Evolutionary conservation across 2,113 vertebrate genomes (phyloP).

Genomic region (Dasyprocta punctata): DNA sequence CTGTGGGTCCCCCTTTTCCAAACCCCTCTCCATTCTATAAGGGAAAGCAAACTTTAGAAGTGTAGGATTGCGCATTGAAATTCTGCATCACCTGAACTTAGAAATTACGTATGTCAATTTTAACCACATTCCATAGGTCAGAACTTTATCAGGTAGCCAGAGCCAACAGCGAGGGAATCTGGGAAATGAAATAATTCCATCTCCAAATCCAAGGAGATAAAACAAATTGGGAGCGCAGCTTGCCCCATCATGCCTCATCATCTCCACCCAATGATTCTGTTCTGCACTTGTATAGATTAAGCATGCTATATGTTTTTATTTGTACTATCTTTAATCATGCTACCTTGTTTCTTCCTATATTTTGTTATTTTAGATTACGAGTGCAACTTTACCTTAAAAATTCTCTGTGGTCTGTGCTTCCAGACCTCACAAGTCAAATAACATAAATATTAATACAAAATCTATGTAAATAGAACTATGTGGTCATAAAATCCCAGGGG

Average conservation of each 20-base stretch:
- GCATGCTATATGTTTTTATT: not conserved
- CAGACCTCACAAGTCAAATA: not conserved
- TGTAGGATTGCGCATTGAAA: not conserved
- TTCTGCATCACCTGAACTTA: not conserved
- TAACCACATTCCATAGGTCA: not conserved
- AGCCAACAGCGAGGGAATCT: not conserved
- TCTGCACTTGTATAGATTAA: not conserved
- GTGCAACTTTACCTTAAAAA: not conserved
- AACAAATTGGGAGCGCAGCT: not conserved
- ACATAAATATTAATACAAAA: constrained; percentile 32
- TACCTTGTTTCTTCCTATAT: not conserved
- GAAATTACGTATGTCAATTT: not conserved
- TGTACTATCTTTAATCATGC: not conserved
- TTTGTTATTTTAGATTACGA: constrained; percentile 9
- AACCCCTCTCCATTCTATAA: not conserved
- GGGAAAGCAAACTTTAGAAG: not conserved
- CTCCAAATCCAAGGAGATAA: not conserved
- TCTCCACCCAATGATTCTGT: not conserved
- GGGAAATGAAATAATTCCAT: not conserved
- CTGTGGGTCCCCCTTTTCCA: not conserved
- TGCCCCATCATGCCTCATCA: not conserved
- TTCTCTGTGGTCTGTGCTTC: not conserved
- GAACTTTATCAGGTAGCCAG: not conserved
- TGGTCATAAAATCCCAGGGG: not conserved
- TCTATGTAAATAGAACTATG: not conserved